Percentiles rank a stretch among this genome's conserved stretches.
Conservation (phyloP, 2,797 vertebrate genomes). For the Enoplosus armatus region DNA sequence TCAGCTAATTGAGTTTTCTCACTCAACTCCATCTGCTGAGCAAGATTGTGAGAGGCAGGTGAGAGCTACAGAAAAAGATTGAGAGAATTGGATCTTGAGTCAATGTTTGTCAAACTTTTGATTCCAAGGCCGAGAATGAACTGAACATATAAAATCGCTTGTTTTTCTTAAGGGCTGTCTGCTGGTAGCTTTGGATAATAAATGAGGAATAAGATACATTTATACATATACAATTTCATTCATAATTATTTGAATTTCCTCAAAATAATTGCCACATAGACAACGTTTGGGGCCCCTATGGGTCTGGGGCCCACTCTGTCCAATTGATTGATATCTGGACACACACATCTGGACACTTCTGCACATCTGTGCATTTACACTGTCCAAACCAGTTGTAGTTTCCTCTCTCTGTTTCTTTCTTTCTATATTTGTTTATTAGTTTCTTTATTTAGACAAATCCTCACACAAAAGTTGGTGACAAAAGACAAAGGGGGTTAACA, state of each 20-base stretch:
- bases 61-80: neutral
- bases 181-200: constrained; percentile 5
- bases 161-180: constrained; percentile 8
- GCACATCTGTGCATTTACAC: neutral
- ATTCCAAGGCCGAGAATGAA: neutral
- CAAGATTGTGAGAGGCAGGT: too few species aligned
- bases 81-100: neutral
- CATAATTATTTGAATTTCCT: neutral
- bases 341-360: neutral
- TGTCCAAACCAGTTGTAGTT: neutral
- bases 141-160: constrained; percentile 13
- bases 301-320: neutral
- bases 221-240: too few species aligned
- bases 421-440: neutral
- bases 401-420: neutral
- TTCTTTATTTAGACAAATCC: constrained; percentile 16
- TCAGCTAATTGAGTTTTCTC: neutral
- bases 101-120: neutral
- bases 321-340: neutral
- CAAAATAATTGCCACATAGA: neutral
- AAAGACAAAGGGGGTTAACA: neutral
- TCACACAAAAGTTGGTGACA: constrained; percentile 25
- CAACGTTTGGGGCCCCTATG: neutral
- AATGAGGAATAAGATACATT: constrained; percentile 1
- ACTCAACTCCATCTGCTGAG: too few species aligned